Conservation (phyloP, 2,888 invertebrate species). For the Andrena fulva region DNA sequence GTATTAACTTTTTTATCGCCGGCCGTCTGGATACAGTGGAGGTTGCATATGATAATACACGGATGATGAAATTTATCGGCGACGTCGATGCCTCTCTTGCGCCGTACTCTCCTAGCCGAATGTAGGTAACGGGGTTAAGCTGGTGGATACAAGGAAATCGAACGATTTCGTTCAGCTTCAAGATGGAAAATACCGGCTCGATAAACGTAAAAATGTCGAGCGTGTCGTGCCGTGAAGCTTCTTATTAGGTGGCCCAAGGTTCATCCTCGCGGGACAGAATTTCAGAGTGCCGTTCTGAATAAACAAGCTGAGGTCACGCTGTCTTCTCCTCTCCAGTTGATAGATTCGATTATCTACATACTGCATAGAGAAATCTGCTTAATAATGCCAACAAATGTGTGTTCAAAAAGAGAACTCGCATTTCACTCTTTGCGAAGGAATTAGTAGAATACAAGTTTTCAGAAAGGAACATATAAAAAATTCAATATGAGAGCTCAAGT, state of each 20-base stretch:
- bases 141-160: conserved; percentile 9
- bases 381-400: background rate
- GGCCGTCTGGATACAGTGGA: conserved; percentile 27
- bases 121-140: conserved; percentile 32
- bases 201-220: conserved; percentile 20
- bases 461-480: too few relatives aligned
- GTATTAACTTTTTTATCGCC: conserved; percentile 51
- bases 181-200: conserved; percentile 16
- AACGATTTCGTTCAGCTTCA: conserved; percentile 19
- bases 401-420: too few relatives aligned
- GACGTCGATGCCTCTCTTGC: conserved; percentile 14
- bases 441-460: too few relatives aligned
- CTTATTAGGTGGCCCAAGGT: background rate
- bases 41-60: conserved; percentile 53
- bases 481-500: too few relatives aligned
- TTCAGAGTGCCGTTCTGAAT: background rate
- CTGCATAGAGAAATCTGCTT: background rate
- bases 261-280: background rate
- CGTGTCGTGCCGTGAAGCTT: conserved; percentile 1
- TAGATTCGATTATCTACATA: background rate
- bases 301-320: background rate
- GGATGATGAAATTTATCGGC: conserved; percentile 50
- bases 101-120: background rate
- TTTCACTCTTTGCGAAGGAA: too few relatives aligned
- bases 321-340: background rate